phyloP scores from a whole-genome alignment of 2,797 vertebrate species.

The Tolypeutes matacus region DNA sequence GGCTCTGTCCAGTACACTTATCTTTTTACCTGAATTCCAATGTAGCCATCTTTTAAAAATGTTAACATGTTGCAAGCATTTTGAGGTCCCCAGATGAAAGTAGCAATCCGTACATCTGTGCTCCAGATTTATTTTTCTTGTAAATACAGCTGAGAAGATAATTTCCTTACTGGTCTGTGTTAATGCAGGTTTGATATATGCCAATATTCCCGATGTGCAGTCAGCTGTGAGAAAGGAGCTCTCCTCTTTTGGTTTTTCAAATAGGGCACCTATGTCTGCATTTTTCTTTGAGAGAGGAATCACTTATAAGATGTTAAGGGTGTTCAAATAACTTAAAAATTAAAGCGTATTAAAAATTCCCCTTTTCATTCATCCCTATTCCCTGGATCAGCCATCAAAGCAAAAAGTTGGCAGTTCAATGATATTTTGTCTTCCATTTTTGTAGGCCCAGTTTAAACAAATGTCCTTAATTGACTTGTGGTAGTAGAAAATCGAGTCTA shows the following conservation, averaged over 20 bases:
- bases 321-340: not conserved
- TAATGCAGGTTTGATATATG: not conserved
- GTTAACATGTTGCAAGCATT: constrained; percentile 33
- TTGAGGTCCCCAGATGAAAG: constrained; percentile 35
- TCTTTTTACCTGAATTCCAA: constrained; percentile 47
- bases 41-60: constrained; percentile 17
- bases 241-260: not conserved
- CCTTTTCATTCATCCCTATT: not conserved
- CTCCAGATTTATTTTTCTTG: constrained; percentile 26
- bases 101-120: constrained; percentile 2
- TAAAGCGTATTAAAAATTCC: not conserved
- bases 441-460: constrained; percentile 42
- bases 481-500: constrained; percentile 54
- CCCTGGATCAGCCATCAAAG: constrained; percentile 12
- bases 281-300: not conserved
- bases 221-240: not conserved
- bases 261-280: too few relatives aligned
- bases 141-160: constrained; percentile 38
- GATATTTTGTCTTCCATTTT: constrained; percentile 63
- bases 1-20: constrained; percentile 28
- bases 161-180: not conserved
- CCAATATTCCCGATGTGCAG: not conserved
- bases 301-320: not conserved
- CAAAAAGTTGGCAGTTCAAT: constrained; percentile 45
- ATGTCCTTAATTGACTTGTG: constrained; percentile 72